Percentiles rank a stretch among this genome's conserved stretches.
Conservation (phyloP, 2,113 vertebrate species). For the Gobiocypris rarus region DNA sequence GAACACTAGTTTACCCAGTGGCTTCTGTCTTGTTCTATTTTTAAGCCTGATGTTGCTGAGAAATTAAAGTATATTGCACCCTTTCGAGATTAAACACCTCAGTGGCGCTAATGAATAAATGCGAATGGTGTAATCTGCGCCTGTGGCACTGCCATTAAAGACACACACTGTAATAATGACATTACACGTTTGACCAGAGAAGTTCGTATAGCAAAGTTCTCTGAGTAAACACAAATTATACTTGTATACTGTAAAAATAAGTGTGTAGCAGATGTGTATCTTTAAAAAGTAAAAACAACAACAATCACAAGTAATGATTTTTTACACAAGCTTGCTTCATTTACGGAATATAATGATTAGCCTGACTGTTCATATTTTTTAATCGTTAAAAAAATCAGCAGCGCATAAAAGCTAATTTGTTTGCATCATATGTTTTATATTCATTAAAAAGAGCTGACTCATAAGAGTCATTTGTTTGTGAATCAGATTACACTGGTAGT, state of each 20-base stretch:
- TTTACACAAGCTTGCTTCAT: no score
- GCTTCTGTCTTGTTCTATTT: background rate
- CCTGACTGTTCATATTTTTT: background rate
- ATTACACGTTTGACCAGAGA: background rate
- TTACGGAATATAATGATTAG: background rate
- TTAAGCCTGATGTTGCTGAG: background rate
- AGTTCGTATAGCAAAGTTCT: background rate
- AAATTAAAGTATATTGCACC: conserved; percentile 5
- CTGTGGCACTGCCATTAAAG: background rate
- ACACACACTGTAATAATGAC: conserved; percentile 21
- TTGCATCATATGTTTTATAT: background rate
- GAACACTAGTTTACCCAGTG: background rate
- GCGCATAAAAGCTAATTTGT: background rate
- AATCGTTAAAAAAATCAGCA: background rate
- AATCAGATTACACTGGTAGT: background rate
- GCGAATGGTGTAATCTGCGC: background rate
- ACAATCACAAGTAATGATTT: background rate
- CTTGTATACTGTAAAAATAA: no score
- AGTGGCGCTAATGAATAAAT: conserved; percentile 23
- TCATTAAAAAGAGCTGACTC: background rate
- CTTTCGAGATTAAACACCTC: background rate
- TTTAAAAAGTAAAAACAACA: background rate
- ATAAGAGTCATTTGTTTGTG: background rate
- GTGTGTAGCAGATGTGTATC: background rate
- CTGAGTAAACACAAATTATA: background rate